Conservation (phyloP, 2,113 vertebrate genomes). For the Pseudolaguvia tuberculata region DNA sequence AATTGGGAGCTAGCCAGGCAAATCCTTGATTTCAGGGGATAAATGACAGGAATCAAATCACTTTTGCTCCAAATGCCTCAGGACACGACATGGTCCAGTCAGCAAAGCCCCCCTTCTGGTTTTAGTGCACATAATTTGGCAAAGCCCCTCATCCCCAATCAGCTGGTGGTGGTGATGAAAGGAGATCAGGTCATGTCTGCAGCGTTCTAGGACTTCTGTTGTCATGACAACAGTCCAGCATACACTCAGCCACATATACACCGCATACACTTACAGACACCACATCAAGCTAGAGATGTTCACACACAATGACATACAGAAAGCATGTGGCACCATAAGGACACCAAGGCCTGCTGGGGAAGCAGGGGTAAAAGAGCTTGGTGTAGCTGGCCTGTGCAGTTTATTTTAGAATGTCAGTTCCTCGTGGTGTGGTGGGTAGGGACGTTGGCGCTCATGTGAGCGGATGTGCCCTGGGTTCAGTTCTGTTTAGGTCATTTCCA, state of each 20-base stretch:
- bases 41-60: conserved; percentile 37
- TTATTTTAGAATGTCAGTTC: too few species aligned
- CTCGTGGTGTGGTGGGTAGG: too few species aligned
- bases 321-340: conserved; percentile 5
- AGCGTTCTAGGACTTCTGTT: conserved; percentile 30
- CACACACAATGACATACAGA: neutral
- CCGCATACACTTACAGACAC: too few species aligned
- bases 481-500: too few species aligned
- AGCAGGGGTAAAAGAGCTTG: neutral
- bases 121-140: conserved; percentile 18
- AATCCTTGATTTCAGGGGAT: conserved; percentile 36
- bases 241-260: neutral
- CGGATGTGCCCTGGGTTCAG: too few species aligned
- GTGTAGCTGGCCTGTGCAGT: too few species aligned
- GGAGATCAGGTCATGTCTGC: conserved; percentile 3
- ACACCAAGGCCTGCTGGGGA: conserved; percentile 2
- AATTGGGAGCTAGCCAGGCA: conserved; percentile 43
- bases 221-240: conserved; percentile 39
- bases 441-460: too few species aligned
- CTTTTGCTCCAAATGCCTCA: conserved; percentile 29
- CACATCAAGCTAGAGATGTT: neutral
- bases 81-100: conserved; percentile 39
- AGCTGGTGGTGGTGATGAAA: conserved; percentile 28
- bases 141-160: conserved; percentile 8
- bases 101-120: conserved; percentile 9